These are phyloP conservation scores for Acrobasis consociella DNA, from an alignment of 2,888 invertebrate genomes.

Conservation along the genomic window DNA sequence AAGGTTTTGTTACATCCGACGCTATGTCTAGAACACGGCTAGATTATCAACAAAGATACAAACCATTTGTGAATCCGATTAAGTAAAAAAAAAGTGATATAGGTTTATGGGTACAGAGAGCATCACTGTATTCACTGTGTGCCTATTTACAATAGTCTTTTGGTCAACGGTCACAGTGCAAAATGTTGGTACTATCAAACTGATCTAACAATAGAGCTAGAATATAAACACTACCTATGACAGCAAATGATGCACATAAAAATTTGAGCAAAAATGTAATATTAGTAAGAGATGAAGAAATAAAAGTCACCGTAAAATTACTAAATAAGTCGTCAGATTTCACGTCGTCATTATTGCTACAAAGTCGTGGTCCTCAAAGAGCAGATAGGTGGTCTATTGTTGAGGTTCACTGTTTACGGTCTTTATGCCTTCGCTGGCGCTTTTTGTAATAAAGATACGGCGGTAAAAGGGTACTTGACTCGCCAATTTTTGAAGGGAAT, in stretches of 20 bases:
- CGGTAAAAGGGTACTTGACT: slow-evolving; percentile 7
- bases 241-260: no score
- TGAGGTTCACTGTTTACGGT: slow-evolving; percentile 10
- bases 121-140: no score
- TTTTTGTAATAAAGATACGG: slow-evolving; percentile 8
- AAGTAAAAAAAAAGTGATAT: no score
- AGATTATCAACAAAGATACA: no score
- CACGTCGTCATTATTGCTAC: slow-evolving; percentile 12
- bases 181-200: no score
- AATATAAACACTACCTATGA: no score
- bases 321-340: slow-evolving; percentile 9
- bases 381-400: slow-evolving; percentile 17
- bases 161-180: no score
- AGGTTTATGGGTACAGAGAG: no score
- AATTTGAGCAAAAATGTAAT: no score
- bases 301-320: background rate
- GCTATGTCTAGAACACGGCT: background rate
- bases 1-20: background rate
- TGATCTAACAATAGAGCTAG: no score
- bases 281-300: background rate
- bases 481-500: background rate
- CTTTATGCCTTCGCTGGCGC: slow-evolving; percentile 8
- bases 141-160: no score
- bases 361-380: slow-evolving; percentile 16
- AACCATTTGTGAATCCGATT: no score